A percentile compares a stretch with the other conserved stretches of the same genome.
Conservation (phyloP, 2,888 invertebrate genomes). For the Drosophila demipolita region DNA sequence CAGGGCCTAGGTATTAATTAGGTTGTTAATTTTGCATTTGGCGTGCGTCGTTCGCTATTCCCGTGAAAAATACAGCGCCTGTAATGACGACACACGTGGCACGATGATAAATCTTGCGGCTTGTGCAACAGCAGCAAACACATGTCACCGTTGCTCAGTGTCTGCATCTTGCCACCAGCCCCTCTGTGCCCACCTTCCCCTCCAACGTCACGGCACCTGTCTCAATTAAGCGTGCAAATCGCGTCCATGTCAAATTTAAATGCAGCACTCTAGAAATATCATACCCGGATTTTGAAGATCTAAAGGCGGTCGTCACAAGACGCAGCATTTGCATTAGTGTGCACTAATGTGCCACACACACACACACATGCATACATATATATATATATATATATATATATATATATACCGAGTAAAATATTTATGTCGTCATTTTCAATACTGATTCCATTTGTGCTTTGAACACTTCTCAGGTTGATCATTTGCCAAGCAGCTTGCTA, state of each 20-base stretch:
- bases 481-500: slow-evolving; percentile 16
- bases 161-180: slow-evolving; percentile 26
- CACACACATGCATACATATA: neutral
- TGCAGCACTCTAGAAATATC: slow-evolving; percentile 62
- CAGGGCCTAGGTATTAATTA: slow-evolving; percentile 81
- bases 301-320: slow-evolving; percentile 51
- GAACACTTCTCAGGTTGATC: slow-evolving; percentile 42
- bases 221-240: slow-evolving; percentile 82
- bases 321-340: slow-evolving; percentile 6
- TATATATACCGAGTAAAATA: slow-evolving; percentile 13
- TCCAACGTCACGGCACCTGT: slow-evolving; percentile 67
- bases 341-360: neutral
- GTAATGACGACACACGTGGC: slow-evolving; percentile 70
- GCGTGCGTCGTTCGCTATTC: slow-evolving; percentile 78
- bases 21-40: slow-evolving; percentile 84
- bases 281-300: slow-evolving; percentile 54
- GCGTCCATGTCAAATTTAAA: slow-evolving; percentile 74
- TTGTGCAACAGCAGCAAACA: slow-evolving; percentile 76
- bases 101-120: slow-evolving; percentile 74
- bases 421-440: slow-evolving; percentile 20
- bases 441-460: slow-evolving; percentile 32
- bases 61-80: slow-evolving; percentile 69
- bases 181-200: slow-evolving; percentile 6
- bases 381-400: neutral
- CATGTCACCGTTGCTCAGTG: slow-evolving; percentile 63